Evolutionary conservation across 1,140 invertebrate species (phyloP).

Genomic region (Zophobas atratus): DNA sequence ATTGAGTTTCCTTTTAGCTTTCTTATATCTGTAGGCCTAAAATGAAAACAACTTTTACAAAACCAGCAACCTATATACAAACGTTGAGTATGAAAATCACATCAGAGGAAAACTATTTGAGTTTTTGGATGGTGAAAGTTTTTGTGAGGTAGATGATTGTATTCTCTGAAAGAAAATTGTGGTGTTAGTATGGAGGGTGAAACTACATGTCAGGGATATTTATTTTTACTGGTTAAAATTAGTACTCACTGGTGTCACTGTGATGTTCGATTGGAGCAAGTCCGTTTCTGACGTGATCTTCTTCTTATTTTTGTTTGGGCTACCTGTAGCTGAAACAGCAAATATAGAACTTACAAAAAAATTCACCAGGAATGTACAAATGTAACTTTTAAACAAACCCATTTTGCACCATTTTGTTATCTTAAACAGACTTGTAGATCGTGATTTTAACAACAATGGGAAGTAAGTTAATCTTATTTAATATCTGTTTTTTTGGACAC

Average conservation of each 20-base stretch:
- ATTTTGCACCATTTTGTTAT: too few relatives aligned
- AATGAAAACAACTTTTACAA: conserved; percentile 54
- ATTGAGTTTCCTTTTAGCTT: conserved; percentile 62
- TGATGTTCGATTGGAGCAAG: conserved; percentile 52
- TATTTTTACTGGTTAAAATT: not conserved
- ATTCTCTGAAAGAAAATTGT: conserved; percentile 62
- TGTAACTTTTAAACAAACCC: too few relatives aligned
- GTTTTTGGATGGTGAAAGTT: conserved; percentile 56
- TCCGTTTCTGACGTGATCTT: conserved; percentile 64
- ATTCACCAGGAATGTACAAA: not conserved
- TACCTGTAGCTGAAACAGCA: conserved; percentile 68
- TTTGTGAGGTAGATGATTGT: conserved; percentile 62
- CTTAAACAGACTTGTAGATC: too few relatives aligned
- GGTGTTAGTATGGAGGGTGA: conserved; percentile 30
- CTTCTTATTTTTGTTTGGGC: conserved; percentile 71
- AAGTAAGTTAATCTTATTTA: too few relatives aligned
- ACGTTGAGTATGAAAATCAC: conserved; percentile 17
- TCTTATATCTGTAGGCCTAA: conserved; percentile 64
- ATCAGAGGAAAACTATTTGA: conserved; percentile 50
- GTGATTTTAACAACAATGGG: too few relatives aligned
- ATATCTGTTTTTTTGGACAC: too few relatives aligned
- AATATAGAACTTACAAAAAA: conserved; percentile 25
- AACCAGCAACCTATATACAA: conserved; percentile 13
- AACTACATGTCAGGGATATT: conserved; percentile 22
- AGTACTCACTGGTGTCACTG: conserved; percentile 65